Conservation (phyloP, 1,140 invertebrate genomes). For the Akabosia matsudoensis region DNA sequence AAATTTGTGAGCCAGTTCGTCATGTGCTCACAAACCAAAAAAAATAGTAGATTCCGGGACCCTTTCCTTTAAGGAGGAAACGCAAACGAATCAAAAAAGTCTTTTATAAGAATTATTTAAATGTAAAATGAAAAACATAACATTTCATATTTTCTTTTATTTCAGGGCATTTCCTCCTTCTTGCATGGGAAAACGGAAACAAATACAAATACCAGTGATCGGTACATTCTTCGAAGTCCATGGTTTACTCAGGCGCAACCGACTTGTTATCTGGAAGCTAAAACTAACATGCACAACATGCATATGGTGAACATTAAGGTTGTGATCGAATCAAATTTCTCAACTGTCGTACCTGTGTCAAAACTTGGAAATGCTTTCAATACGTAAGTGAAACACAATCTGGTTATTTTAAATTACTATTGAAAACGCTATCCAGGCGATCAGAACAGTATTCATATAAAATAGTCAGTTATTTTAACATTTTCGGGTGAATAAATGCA, state of each 20-base stretch:
- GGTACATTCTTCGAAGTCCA: conserved; percentile 42
- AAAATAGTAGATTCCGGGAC: too few species aligned
- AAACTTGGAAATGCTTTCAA: conserved; percentile 39
- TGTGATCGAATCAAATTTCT: conserved; percentile 29
- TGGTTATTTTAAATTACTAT: too few species aligned
- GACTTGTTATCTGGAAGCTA: conserved; percentile 43
- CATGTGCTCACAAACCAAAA: too few species aligned
- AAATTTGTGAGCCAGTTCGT: too few species aligned
- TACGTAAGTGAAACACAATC: conserved; percentile 34
- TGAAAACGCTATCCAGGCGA: too few species aligned
- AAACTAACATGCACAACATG: conserved; percentile 45
- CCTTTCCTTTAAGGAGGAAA: too few species aligned
- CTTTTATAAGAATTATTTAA: too few species aligned
- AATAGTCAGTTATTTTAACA: too few species aligned
- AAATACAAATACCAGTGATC: conserved; percentile 31
- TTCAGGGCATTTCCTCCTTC: conserved; percentile 45
- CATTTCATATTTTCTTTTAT: conserved; percentile 6
- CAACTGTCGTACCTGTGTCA: conserved; percentile 34
- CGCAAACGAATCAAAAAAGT: too few species aligned
- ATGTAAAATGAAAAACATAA: too few species aligned
- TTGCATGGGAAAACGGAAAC: conserved; percentile 32
- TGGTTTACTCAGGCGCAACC: conserved; percentile 38
- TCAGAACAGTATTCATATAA: too few species aligned
- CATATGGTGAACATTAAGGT: conserved; percentile 25
- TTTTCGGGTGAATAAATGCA: too few species aligned